phyloP scores from a whole-genome alignment of 2,113 vertebrate genomes.

The Struthio camelus region DNA sequence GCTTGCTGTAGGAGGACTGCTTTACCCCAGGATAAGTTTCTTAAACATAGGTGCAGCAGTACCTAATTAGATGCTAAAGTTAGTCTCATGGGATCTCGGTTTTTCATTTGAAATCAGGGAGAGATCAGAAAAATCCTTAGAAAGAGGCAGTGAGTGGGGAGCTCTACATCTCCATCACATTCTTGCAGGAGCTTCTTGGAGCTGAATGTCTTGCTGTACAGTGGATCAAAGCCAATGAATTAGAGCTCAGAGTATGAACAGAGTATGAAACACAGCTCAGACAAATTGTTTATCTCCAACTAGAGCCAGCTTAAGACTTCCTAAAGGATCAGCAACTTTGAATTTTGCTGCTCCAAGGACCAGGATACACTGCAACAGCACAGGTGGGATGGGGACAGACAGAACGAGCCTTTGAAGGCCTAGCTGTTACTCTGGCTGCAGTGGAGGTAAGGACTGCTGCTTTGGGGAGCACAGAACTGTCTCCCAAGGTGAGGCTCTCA shows the following conservation, averaged over 20 bases:
- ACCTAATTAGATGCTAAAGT: not conserved
- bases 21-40: not conserved
- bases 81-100: not conserved
- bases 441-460: not conserved
- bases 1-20: not conserved
- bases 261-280: not conserved
- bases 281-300: not conserved
- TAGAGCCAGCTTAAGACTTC: not conserved
- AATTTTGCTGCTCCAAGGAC: rapidly evolving
- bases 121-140: not conserved
- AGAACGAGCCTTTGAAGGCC: not conserved
- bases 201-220: not conserved
- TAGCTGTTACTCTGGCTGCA: not conserved
- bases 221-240: not conserved
- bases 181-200: not conserved
- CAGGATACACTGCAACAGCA: not conserved
- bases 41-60: not conserved
- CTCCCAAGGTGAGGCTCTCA: not conserved
- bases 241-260: not conserved
- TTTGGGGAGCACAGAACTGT: not conserved
- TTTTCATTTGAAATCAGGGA: not conserved
- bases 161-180: not conserved
- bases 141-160: not conserved
- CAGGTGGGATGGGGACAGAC: not conserved
- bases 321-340: not conserved